Base-by-base conservation (phyloP, 2,113 vertebrate genomes). In the Choloepus hoffmanni region DNA sequence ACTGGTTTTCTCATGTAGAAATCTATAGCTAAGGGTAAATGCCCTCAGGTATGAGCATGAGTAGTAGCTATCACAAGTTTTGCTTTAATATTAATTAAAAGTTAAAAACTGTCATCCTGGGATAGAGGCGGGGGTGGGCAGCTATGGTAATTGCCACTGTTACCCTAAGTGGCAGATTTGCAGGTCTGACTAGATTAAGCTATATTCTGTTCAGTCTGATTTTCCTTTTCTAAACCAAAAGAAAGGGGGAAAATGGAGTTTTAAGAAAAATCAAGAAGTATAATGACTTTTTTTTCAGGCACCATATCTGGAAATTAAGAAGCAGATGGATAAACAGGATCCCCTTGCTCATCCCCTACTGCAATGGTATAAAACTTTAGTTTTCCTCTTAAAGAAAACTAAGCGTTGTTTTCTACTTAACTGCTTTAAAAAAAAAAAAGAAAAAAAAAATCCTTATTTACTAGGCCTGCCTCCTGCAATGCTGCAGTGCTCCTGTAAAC, bases 271-370 rank as follows among this genome's bases (percentile, higher is more conserved):
- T 97, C 55, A 98, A 95, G 50, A n/a, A 53, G 58, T 2, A 0
- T 94, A 90, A 92, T 97, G 96, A 55, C 74, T 98, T 74, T 85
- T 90, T 97, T 98, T 98, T 85, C 97, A 99, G 99, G 99, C 99
- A 96, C 99, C 99, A 86, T 99, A 99, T 97, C 98, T 99, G 98
- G 99, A 99, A 98, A 99, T 99, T 96, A 99, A 99, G 98, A 99
- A 99, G 97, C 99, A 99, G 98, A 99, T 99, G 99, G 99, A 99
- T 98, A 99, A 99, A 98, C 99, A 99, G 97, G 99, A 99, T 77
- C 98, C 99, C 0, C 98, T 99, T 97, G 99, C 99, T 92, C 99
- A 99, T 98, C 99, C 99, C 68, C 98, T 99, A 93, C 98, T 99
- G 95, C 99, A 99, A 86, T 99, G 99, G 99, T 99, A 99, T 92